Conservation (phyloP, 2,113 vertebrate genomes). For the Bathybates hornii region DNA sequence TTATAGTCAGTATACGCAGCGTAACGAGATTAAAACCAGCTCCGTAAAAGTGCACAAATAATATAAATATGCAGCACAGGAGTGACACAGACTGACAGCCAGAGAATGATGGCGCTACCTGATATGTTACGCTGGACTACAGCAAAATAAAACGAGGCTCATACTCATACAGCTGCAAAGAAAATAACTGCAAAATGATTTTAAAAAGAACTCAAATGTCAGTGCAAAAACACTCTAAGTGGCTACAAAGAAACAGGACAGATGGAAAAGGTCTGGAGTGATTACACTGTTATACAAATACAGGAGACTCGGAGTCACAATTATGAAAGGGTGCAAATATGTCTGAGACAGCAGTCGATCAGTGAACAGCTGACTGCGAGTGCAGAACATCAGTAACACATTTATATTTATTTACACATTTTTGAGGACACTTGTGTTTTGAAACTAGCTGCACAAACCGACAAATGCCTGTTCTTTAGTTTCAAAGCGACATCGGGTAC, state of each 20-base stretch:
- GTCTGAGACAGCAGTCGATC: neutral
- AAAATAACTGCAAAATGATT: neutral
- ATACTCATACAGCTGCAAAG: neutral
- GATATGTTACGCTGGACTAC: neutral
- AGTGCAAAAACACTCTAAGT: neutral
- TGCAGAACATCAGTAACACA: neutral
- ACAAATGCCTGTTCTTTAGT: neutral
- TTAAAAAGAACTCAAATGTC: neutral
- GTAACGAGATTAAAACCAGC: rapidly evolving
- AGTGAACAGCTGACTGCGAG: neutral
- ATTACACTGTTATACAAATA: neutral
- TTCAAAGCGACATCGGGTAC: neutral
- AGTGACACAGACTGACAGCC: rapidly evolving
- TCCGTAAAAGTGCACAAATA: neutral
- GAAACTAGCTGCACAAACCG: neutral
- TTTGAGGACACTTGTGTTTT: too few relatives aligned
- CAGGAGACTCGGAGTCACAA: rapidly evolving
- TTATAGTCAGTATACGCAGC: neutral
- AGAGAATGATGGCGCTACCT: rapidly evolving
- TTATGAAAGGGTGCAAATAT: neutral
- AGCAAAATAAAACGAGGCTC: neutral
- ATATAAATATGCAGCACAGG: neutral
- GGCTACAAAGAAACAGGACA: neutral
- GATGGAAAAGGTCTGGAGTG: neutral
- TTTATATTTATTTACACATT: neutral